Percentiles rank a stretch among this genome's conserved stretches.
Evolutionary conservation across 2,888 invertebrate species (phyloP).

Genomic region (Germaria angustata): DNA sequence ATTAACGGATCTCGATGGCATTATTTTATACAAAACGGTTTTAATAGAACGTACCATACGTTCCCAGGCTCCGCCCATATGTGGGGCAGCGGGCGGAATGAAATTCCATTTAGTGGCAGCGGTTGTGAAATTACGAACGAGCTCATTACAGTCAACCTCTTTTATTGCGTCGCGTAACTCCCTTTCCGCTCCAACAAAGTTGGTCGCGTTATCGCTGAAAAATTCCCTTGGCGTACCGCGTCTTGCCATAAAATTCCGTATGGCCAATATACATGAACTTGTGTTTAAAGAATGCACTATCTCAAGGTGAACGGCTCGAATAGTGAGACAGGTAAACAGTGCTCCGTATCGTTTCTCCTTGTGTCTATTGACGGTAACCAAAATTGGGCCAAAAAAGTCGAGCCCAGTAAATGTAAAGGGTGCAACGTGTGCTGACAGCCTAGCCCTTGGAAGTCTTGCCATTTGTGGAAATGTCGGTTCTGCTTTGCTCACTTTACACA

Average conservation of each 20-base stretch:
- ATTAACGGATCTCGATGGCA: neutral
- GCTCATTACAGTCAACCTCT: too few relatives aligned
- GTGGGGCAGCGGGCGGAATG: too few relatives aligned
- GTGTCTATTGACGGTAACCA: too few relatives aligned
- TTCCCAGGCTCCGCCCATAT: too few relatives aligned
- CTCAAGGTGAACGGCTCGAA: conserved; percentile 7
- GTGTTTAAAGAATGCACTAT: neutral
- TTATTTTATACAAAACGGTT: neutral
- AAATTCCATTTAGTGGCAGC: too few relatives aligned
- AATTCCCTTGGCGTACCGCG: conserved; percentile 34
- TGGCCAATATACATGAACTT: conserved; percentile 29
- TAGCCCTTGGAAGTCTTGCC: conserved; percentile 40
- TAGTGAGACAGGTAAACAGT: too few relatives aligned
- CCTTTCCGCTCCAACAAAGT: conserved; percentile 28
- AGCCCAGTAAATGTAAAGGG: neutral
- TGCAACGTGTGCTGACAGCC: conserved; percentile 5
- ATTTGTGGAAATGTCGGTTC: conserved; percentile 38
- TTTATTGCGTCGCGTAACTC: too few relatives aligned
- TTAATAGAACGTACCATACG: too few relatives aligned
- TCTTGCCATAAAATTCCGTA: conserved; percentile 34
- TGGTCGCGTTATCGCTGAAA: conserved; percentile 17
- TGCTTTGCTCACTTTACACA: too few relatives aligned
- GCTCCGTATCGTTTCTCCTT: too few relatives aligned
- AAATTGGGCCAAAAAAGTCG: too few relatives aligned
- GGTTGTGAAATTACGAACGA: too few relatives aligned